phyloP scores from a whole-genome alignment of 1,140 invertebrate species.

The Caenorhabditis tropicalis region DNA sequence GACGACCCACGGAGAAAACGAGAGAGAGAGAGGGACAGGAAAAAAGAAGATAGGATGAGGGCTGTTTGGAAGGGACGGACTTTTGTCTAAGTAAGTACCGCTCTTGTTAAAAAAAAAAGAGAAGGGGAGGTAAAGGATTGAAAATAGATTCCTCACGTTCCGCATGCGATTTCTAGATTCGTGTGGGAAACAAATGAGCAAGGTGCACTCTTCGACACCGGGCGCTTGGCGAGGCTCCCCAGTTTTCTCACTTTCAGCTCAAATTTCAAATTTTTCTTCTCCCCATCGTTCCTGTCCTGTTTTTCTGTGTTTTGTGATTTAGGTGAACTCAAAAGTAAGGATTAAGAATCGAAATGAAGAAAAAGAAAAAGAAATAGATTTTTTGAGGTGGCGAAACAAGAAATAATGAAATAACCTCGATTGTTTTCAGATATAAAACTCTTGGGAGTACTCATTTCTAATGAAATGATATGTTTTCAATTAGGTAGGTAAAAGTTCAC shows the following conservation, averaged over 20 bases:
- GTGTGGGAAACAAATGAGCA: not conserved
- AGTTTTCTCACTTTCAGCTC: constrained; percentile 26
- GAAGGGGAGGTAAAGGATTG: constrained; percentile 17
- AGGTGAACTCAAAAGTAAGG: too few relatives aligned
- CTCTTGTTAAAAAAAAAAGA: not conserved
- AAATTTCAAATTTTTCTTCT: not conserved
- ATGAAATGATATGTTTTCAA: not conserved
- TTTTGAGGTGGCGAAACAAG: too few relatives aligned
- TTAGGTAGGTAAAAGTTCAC: not conserved
- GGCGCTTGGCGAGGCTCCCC: not conserved
- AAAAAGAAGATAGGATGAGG: not conserved
- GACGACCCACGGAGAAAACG: not conserved
- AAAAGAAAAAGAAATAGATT: too few relatives aligned
- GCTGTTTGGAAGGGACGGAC: too few relatives aligned
- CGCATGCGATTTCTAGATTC: constrained; percentile 19
- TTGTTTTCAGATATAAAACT: not conserved
- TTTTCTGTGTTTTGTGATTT: constrained; percentile 27
- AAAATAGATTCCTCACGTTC: constrained; percentile 30
- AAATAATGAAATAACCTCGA: not conserved
- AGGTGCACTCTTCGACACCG: not conserved
- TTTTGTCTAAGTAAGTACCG: not conserved
- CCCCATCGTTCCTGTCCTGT: not conserved
- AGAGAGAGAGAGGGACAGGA: not conserved
- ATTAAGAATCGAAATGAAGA: too few relatives aligned
- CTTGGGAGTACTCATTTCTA: not conserved